phyloP scores from a whole-genome alignment of 2,888 invertebrate species.

The Cephus pulcher region DNA sequence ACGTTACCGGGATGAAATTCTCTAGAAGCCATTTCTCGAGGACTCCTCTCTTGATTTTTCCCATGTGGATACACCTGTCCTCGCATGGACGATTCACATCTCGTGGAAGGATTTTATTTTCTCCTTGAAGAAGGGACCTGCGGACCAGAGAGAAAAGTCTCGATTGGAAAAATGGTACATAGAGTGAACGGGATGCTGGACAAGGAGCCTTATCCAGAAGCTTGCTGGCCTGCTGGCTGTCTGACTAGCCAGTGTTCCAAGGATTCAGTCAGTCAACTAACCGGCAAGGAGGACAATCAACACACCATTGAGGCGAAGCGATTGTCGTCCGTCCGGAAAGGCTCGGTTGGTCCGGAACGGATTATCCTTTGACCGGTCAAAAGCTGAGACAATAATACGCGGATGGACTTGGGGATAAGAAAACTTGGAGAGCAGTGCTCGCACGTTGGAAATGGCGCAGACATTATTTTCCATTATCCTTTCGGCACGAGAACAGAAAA shows the following conservation, averaged over 20 bases:
- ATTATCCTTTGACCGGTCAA: constrained; percentile 57
- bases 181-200: neutral
- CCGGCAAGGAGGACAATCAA: constrained; percentile 38
- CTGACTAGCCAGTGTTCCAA: neutral
- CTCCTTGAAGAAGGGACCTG: neutral
- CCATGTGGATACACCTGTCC: neutral
- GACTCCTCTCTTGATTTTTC: neutral
- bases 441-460: constrained; percentile 20
- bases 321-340: constrained; percentile 49
- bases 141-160: neutral
- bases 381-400: constrained; percentile 55
- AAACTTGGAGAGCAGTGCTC: neutral
- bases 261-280: neutral
- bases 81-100: neutral
- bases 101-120: neutral
- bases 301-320: constrained; percentile 41
- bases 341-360: constrained; percentile 48
- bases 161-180: neutral
- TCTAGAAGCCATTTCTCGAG: neutral
- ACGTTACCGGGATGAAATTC: neutral
- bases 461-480: constrained; percentile 51
- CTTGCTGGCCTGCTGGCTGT: neutral
- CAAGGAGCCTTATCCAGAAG: neutral
- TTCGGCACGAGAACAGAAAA: constrained; percentile 46
- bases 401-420: constrained; percentile 31